Evolutionary conservation across 2,797 vertebrate species (phyloP).

Genomic region (Tenualosa ilisha): DNA sequence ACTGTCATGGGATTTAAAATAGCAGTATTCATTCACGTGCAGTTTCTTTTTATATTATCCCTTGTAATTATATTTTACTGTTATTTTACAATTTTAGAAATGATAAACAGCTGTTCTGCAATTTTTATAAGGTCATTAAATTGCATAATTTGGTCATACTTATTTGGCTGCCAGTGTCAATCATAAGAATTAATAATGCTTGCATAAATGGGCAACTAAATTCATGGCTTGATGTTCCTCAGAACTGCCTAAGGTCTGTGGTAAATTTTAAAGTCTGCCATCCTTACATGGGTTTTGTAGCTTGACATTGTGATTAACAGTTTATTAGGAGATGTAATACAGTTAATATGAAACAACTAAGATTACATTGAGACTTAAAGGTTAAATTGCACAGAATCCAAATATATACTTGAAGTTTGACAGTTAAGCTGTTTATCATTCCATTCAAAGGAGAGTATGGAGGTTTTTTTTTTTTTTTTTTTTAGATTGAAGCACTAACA

Average conservation of each 20-base stretch:
- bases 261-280: background rate
- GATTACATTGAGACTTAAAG: background rate
- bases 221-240: background rate
- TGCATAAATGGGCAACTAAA: background rate
- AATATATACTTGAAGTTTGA: background rate
- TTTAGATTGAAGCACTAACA: background rate
- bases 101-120: background rate
- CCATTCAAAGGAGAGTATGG: background rate
- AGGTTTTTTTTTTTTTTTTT: background rate
- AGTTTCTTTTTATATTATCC: background rate
- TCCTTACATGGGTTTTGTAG: background rate
- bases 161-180: background rate
- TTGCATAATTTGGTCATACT: background rate
- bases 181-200: background rate
- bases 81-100: background rate
- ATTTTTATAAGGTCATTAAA: background rate
- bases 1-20: background rate
- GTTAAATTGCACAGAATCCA: background rate
- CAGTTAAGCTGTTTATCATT: background rate
- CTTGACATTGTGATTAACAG: background rate
- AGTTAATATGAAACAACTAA: background rate
- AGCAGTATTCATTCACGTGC: slow-evolving; percentile 14
- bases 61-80: background rate
- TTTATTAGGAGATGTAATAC: background rate
- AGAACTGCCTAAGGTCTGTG: background rate